Evolutionary conservation across 2,113 vertebrate species (phyloP).

Genomic region (Aegithalos caudatus): DNA sequence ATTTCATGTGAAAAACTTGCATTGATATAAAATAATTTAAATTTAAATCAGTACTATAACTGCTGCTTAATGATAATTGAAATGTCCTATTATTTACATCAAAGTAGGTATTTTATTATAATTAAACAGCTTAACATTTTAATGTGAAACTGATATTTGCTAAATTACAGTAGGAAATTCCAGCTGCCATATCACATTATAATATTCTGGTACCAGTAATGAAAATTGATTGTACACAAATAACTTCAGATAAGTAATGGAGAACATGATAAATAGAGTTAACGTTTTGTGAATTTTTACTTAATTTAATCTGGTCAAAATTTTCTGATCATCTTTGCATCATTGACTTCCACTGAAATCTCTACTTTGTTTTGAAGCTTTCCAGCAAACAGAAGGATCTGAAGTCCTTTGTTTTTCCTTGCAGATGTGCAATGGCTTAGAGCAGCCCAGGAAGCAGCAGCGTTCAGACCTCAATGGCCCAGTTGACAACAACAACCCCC

Average conservation of each 20-base stretch:
- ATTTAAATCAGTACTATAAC: background rate
- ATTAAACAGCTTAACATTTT: background rate
- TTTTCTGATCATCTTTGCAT: background rate
- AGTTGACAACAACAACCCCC: slow-evolving; percentile 89
- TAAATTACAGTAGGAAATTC: background rate
- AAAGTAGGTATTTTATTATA: background rate
- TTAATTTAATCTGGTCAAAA: background rate
- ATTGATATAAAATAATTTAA: background rate
- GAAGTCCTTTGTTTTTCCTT: background rate
- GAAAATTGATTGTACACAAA: background rate
- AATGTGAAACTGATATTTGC: background rate
- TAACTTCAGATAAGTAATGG: background rate
- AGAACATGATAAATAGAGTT: background rate
- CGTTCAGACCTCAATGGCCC: slow-evolving; percentile 96
- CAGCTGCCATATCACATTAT: background rate
- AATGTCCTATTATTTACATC: background rate
- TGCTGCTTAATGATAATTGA: background rate
- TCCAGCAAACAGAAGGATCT: background rate
- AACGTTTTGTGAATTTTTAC: background rate
- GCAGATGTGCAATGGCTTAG: slow-evolving; percentile 86
- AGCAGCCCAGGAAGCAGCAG: slow-evolving; percentile 92
- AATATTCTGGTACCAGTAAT: background rate
- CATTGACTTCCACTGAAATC: background rate
- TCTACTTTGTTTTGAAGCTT: background rate
- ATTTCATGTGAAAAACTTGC: background rate